phyloP scores from a whole-genome alignment of 2,797 vertebrate species.

The Mastacembelus armatus region DNA sequence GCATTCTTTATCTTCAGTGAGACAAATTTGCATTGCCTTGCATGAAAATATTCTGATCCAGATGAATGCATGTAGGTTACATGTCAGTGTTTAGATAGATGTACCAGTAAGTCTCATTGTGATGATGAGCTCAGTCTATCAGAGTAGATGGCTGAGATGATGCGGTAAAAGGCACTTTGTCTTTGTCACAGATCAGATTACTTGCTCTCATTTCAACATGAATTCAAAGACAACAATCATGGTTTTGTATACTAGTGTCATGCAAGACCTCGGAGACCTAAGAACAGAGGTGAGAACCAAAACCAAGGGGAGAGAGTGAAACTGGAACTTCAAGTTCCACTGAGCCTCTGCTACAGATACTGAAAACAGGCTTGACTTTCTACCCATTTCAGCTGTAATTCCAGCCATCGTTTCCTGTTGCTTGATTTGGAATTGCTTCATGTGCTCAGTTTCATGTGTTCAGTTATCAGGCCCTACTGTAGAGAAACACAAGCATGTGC shows the following conservation, averaged over 20 bases:
- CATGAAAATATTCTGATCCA: constrained; percentile 3
- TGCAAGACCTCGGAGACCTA: constrained; percentile 73
- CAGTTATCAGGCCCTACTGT: not conserved
- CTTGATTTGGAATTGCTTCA: no score
- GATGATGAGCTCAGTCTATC: constrained; percentile 21
- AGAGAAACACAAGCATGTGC: not conserved
- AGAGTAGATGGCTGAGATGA: constrained; percentile 54
- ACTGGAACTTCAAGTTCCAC: constrained; percentile 83
- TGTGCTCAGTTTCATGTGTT: constrained; percentile 35
- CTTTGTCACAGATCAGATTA: constrained; percentile 75
- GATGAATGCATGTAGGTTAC: constrained; percentile 26
- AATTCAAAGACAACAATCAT: constrained; percentile 81
- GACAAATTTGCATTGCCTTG: not conserved
- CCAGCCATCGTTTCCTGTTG: constrained; percentile 36
- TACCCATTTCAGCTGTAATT: constrained; percentile 48
- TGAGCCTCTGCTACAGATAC: constrained; percentile 61
- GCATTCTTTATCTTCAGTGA: not conserved
- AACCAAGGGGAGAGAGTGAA: constrained; percentile 69
- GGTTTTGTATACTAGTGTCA: constrained; percentile 82
- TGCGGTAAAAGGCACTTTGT: constrained; percentile 65
- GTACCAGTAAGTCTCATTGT: not conserved
- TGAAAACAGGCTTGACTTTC: constrained; percentile 45
- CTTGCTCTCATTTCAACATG: constrained; percentile 72
- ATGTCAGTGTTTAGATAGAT: constrained; percentile 25
- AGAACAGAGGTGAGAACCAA: constrained; percentile 78